These are phyloP conservation scores for Druon quercuslanigerum DNA, from an alignment of 1,140 invertebrate genomes.

Conservation along the genomic window DNA sequence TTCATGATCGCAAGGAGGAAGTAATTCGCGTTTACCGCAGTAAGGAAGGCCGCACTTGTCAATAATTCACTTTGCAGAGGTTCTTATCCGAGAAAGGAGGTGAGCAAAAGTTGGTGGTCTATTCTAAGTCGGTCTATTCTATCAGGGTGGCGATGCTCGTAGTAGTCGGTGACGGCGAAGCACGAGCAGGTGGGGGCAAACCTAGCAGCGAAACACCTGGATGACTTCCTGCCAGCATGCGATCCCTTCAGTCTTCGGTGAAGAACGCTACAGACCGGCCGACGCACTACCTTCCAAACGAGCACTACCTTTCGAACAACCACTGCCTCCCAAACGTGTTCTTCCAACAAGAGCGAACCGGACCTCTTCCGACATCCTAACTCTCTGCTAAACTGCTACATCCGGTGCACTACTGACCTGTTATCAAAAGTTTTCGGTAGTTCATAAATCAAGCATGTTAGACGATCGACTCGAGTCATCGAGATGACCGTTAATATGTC, in stretches of 20 bases:
- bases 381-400: too few species aligned
- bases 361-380: neutral
- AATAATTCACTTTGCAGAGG: conserved; percentile 21
- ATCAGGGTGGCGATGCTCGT: conserved; percentile 37
- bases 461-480: neutral
- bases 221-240: conserved; percentile 63
- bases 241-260: conserved; percentile 64
- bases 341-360: neutral
- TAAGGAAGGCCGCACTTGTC: conserved; percentile 29
- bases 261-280: conserved; percentile 51
- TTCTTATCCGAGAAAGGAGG: conserved; percentile 14
- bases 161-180: conserved; percentile 43
- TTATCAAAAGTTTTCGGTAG: neutral
- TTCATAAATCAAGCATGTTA: neutral
- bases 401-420: too few species aligned
- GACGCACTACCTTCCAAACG: conserved; percentile 32
- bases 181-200: conserved; percentile 39
- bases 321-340: neutral
- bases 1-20: conserved; percentile 20
- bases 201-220: conserved; percentile 62
- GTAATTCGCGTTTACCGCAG: conserved; percentile 10
- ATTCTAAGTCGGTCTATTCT: conserved; percentile 43
- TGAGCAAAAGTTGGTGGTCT: conserved; percentile 40
- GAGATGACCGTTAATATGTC: conserved; percentile 20
- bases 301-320: neutral